phyloP scores from a whole-genome alignment of 2,888 invertebrate genomes.

The Clostera curtula region DNA sequence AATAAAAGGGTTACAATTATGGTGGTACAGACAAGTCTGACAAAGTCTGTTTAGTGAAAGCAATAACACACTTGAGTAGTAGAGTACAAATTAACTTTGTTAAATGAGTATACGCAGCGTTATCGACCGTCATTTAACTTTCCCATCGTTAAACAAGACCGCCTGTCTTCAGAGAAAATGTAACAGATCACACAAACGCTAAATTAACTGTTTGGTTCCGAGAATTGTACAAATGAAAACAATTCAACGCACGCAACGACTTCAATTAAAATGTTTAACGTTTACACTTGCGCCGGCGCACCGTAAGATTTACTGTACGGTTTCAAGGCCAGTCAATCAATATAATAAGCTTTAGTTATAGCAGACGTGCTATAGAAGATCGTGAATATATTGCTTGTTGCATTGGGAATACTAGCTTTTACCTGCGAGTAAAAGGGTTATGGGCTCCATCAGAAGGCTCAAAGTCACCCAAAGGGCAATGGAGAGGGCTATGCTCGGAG shows the following conservation, averaged over 20 bases:
- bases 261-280: constrained; percentile 24
- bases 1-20: no score
- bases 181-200: constrained; percentile 1
- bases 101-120: no score
- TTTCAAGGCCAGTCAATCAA: constrained; percentile 37
- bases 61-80: neutral
- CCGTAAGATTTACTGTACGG: constrained; percentile 16
- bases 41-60: no score
- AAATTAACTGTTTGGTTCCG: constrained; percentile 2
- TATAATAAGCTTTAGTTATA: no score
- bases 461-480: no score
- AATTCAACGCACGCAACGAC: constrained; percentile 8
- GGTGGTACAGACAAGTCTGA: no score
- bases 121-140: no score
- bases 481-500: no score
- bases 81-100: neutral
- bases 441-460: no score
- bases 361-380: neutral
- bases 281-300: constrained; percentile 11
- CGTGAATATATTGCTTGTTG: neutral
- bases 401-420: neutral
- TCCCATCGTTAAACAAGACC: no score
- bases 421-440: no score
- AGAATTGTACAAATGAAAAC: constrained; percentile 13
- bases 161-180: no score